Evolutionary conservation across 2,113 vertebrate genomes (phyloP).

Genomic region (Catharus bicknelli): DNA sequence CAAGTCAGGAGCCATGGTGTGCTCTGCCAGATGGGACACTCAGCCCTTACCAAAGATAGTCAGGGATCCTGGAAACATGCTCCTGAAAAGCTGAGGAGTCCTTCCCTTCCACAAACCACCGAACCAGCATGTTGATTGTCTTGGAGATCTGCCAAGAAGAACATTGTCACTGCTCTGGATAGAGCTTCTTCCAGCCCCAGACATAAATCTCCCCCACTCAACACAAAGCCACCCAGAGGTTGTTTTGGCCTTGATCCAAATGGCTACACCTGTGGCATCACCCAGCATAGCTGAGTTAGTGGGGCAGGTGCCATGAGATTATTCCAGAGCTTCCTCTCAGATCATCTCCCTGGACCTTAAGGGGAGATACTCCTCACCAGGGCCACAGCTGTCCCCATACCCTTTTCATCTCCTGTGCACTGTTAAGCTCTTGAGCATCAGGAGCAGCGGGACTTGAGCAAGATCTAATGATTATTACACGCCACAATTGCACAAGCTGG

Average conservation of each 20-base stretch:
- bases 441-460: neutral
- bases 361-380: neutral
- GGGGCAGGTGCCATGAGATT: neutral
- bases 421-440: neutral
- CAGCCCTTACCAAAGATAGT: constrained; percentile 90
- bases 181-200: neutral
- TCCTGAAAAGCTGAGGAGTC: constrained; percentile 83
- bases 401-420: neutral
- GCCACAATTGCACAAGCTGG: neutral
- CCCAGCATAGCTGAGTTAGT: neutral
- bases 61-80: constrained; percentile 89
- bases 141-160: constrained; percentile 88
- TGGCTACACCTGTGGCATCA: neutral
- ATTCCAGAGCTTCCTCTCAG: neutral
- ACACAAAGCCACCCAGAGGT: neutral
- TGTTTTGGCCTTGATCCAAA: accelerated
- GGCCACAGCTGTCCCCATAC: neutral
- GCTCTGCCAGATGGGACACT: neutral
- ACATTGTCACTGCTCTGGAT: neutral
- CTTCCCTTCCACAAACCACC: constrained; percentile 88
- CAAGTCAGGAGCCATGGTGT: accelerated
- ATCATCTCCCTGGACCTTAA: neutral
- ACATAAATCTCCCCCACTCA: neutral
- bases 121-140: constrained; percentile 93
- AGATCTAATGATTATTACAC: neutral